Conservation (phyloP, 1,140 invertebrate genomes). For the Aphaenogaster ashmeadi region DNA sequence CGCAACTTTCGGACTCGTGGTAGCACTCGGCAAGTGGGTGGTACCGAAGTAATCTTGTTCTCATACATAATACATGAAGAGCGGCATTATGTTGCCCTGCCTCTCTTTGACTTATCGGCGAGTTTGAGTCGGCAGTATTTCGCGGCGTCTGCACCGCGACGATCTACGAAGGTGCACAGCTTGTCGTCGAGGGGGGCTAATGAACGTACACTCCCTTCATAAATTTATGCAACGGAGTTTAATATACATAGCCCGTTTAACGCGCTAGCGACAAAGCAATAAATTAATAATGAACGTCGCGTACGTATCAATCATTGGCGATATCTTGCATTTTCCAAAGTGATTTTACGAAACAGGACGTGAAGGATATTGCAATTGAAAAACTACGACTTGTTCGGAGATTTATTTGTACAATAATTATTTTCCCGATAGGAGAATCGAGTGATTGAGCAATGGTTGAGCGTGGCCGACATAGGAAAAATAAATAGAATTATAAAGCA, state of each 20-base stretch:
- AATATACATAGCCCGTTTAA: conserved; percentile 23
- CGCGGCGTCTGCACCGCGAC: conserved; percentile 13
- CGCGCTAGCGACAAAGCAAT: background rate
- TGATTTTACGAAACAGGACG: background rate
- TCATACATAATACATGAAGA: conserved; percentile 80
- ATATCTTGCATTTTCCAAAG: background rate
- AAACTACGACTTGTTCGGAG: background rate
- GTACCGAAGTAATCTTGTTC: conserved; percentile 78
- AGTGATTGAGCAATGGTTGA: background rate
- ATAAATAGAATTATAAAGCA: background rate
- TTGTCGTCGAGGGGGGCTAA: conserved; percentile 44
- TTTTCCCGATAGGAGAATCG: background rate
- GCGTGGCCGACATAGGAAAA: background rate
- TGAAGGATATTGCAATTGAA: background rate
- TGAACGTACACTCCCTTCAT: conserved; percentile 38
- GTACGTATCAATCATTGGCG: conserved; percentile 5
- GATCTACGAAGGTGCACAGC: conserved; percentile 3
- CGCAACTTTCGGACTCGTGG: conserved; percentile 25
- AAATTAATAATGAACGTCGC: conserved; percentile 1
- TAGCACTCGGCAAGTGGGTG: conserved; percentile 77
- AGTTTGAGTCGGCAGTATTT: conserved; percentile 39
- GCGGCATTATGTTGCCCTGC: conserved; percentile 68
- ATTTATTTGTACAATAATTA: background rate
- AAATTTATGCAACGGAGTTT: conserved; percentile 46
- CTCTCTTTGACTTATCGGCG: conserved; percentile 63